phyloP scores from a whole-genome alignment of 1,140 invertebrate genomes.

The Drosophila pachea region DNA sequence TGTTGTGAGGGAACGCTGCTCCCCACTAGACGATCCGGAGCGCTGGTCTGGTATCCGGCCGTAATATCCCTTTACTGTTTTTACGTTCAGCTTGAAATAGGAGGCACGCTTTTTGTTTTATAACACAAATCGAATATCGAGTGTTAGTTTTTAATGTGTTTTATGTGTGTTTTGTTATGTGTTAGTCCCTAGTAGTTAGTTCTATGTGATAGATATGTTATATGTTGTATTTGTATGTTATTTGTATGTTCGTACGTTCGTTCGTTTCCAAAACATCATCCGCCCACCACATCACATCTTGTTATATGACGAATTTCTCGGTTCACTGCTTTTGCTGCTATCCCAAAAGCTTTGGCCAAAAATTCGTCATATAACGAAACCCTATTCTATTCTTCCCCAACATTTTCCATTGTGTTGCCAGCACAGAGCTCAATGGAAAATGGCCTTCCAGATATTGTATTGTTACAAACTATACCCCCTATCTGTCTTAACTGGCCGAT shows the following conservation, averaged over 20 bases:
- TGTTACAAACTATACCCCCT: slow-evolving; percentile 49
- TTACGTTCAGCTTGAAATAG: slow-evolving; percentile 36
- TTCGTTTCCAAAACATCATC: slow-evolving; percentile 14
- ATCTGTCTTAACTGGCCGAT: slow-evolving; percentile 32
- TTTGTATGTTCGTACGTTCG: slow-evolving; percentile 41
- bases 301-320: slow-evolving; percentile 7
- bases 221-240: neutral
- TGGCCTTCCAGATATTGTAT: slow-evolving; percentile 52
- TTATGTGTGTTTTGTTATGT: slow-evolving; percentile 51
- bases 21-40: neutral
- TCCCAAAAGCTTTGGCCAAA: slow-evolving; percentile 52
- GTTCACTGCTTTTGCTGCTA: slow-evolving; percentile 49
- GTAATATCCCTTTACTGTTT: slow-evolving; percentile 16
- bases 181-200: slow-evolving; percentile 42
- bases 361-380: slow-evolving; percentile 18
- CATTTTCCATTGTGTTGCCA: slow-evolving; percentile 38
- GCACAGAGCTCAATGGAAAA: slow-evolving; percentile 52
- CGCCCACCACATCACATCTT: slow-evolving; percentile 11
- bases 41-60: slow-evolving; percentile 51
- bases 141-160: slow-evolving; percentile 63
- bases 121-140: slow-evolving; percentile 28
- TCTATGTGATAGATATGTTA: slow-evolving; percentile 37
- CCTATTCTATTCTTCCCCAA: slow-evolving; percentile 5
- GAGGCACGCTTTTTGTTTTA: slow-evolving; percentile 52
- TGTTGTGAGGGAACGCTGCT: neutral